Evolutionary conservation across 2,888 invertebrate species (phyloP).

Genomic region (Hyposoter dolosus): DNA sequence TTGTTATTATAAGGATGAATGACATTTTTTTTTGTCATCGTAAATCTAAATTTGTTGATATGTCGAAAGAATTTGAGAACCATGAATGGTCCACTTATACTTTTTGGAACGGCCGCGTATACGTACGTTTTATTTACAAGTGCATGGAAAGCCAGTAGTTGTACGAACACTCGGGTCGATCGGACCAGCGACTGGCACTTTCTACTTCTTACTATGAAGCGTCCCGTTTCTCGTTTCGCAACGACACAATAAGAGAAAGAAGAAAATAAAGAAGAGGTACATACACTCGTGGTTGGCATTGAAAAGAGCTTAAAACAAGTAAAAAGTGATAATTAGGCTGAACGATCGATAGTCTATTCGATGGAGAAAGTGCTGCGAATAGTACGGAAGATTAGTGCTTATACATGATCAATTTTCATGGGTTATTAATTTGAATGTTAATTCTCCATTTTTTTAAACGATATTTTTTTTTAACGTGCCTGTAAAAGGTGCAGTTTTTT

Average conservation of each 20-base stretch:
- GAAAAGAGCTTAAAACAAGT: conserved; percentile 26
- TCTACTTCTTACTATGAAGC: conserved; percentile 61
- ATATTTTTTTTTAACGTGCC: not conserved
- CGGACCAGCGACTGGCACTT: conserved; percentile 54
- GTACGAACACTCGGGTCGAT: conserved; percentile 51
- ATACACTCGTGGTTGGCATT: conserved; percentile 17
- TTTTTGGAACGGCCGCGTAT: not conserved
- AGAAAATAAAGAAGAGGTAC: conserved; percentile 4
- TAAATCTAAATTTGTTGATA: too few relatives aligned
- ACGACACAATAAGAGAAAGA: conserved; percentile 30
- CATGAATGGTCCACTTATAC: not conserved
- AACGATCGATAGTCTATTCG: conserved; percentile 19
- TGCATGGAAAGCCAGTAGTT: conserved; percentile 42
- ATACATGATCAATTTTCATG: not conserved
- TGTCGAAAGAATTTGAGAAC: too few relatives aligned
- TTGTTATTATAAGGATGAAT: not conserved
- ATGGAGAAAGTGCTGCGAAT: conserved; percentile 46
- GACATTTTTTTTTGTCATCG: too few relatives aligned
- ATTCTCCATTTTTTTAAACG: not conserved
- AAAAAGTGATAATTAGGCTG: conserved; percentile 21
- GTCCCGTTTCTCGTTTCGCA: conserved; percentile 61
- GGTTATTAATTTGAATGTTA: conserved; percentile 17
- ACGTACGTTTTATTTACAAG: conserved; percentile 16
- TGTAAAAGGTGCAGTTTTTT: not conserved
- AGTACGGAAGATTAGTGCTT: not conserved